Conservation (phyloP, 37 sponge, comb jelly and placozoan genomes). For the Beroe ovata region DNA sequence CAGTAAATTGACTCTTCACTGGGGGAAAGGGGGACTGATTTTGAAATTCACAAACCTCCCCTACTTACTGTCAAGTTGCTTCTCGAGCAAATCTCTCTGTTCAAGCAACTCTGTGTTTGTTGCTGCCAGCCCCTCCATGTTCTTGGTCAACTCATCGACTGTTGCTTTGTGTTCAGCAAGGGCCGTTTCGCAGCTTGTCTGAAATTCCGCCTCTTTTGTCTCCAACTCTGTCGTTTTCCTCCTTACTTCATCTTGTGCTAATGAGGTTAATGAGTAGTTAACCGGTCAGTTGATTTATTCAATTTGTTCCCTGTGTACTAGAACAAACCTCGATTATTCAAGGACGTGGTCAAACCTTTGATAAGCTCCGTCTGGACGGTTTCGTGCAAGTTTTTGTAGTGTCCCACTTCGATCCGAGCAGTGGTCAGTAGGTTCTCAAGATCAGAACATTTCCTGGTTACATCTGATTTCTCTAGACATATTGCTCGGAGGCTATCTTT, state of each 20-base stretch:
- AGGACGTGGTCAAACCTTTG: too few species aligned
- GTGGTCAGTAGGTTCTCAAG: conserved; percentile 33
- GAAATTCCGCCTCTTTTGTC: conserved; percentile 8
- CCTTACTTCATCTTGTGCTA: conserved; percentile 49
- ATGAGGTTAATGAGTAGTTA: neutral
- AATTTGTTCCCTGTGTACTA: too few species aligned
- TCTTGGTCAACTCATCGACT: conserved; percentile 23
- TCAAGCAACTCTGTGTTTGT: neutral
- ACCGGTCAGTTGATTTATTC: too few species aligned
- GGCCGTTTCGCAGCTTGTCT: neutral
- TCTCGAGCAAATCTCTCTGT: neutral
- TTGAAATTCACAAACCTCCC: too few species aligned
- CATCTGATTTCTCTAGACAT: conserved; percentile 44
- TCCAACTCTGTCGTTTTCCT: conserved; percentile 40
- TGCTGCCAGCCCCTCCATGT: neutral
- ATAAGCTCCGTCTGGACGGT: conserved; percentile 18
- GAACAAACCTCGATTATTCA: too few species aligned
- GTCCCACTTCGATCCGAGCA: conserved; percentile 45
- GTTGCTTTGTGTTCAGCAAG: conserved; percentile 4
- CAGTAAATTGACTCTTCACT: too few species aligned
- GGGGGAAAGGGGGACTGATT: too few species aligned
- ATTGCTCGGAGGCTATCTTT: conserved; percentile 53
- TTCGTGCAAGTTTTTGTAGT: conserved; percentile 38
- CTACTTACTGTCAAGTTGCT: conserved; percentile 19
- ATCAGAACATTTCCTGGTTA: conserved; percentile 23